Evolutionary conservation across 2,113 vertebrate species (phyloP).

Genomic region (Crotalus tigris): DNA sequence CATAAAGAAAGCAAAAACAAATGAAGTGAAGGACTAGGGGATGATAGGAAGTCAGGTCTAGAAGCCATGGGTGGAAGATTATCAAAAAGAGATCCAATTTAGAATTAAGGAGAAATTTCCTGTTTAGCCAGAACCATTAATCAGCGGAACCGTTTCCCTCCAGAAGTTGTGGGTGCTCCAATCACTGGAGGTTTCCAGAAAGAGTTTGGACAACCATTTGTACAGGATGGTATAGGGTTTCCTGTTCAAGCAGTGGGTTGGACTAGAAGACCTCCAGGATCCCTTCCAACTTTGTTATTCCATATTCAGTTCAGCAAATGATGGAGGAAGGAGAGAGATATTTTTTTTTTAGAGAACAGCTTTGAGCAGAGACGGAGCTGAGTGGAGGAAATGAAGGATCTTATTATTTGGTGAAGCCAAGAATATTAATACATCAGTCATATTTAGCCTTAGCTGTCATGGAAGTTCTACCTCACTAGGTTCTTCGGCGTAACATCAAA

Average conservation of each 20-base stretch:
- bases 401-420: not conserved
- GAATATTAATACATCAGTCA: slow-evolving; percentile 21
- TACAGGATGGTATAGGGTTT: no score
- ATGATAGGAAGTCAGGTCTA: not conserved
- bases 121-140: no score
- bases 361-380: not conserved
- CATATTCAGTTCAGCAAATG: not conserved
- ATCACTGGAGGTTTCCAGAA: no score
- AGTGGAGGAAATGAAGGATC: not conserved
- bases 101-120: no score
- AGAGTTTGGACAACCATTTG: no score
- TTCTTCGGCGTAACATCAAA: not conserved
- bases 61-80: no score
- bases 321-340: not conserved
- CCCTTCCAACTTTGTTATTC: not conserved
- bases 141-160: no score
- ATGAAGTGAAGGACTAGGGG: not conserved
- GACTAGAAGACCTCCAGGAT: no score
- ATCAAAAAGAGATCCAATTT: no score
- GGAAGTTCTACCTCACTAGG: not conserved
- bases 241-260: no score
- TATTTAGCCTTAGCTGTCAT: slow-evolving; percentile 9
- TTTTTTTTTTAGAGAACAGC: not conserved
- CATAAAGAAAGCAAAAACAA: not conserved
- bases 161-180: no score